Conservation (phyloP, 1,140 invertebrate genomes). For the Drosophila mayri region DNA sequence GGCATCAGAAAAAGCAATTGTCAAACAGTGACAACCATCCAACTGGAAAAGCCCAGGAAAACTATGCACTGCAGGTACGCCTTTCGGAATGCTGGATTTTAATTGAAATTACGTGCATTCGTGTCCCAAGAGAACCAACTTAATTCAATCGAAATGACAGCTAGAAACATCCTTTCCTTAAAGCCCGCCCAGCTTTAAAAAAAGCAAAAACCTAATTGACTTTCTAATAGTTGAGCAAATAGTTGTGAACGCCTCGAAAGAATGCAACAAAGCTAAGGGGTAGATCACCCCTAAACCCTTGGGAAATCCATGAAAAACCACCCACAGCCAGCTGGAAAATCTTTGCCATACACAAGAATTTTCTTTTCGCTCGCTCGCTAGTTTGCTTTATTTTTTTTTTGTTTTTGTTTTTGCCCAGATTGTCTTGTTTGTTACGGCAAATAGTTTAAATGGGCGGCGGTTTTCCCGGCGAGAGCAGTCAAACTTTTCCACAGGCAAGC, state of each 20-base stretch:
- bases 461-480: conserved; percentile 56
- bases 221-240: conserved; percentile 71
- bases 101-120: conserved; percentile 50
- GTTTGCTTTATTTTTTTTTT: neutral
- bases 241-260: conserved; percentile 46
- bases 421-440: conserved; percentile 72
- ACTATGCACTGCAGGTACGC: conserved; percentile 24
- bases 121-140: conserved; percentile 3
- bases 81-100: conserved; percentile 27
- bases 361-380: conserved; percentile 21
- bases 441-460: conserved; percentile 79
- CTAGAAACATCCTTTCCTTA: neutral
- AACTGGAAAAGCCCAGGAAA: conserved; percentile 34
- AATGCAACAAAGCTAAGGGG: conserved; percentile 43
- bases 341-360: conserved; percentile 53
- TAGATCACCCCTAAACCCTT: conserved; percentile 3
- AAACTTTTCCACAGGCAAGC: conserved; percentile 39
- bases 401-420: conserved; percentile 11
- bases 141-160: conserved; percentile 27
- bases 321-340: conserved; percentile 46
- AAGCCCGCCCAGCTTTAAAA: neutral
- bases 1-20: conserved; percentile 34
- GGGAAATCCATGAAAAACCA: conserved; percentile 1
- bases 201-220: conserved; percentile 61
- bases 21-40: conserved; percentile 26